These are phyloP conservation scores for Xyliphius kryptos DNA, from an alignment of 2,113 vertebrate genomes.

Conservation along the genomic window DNA sequence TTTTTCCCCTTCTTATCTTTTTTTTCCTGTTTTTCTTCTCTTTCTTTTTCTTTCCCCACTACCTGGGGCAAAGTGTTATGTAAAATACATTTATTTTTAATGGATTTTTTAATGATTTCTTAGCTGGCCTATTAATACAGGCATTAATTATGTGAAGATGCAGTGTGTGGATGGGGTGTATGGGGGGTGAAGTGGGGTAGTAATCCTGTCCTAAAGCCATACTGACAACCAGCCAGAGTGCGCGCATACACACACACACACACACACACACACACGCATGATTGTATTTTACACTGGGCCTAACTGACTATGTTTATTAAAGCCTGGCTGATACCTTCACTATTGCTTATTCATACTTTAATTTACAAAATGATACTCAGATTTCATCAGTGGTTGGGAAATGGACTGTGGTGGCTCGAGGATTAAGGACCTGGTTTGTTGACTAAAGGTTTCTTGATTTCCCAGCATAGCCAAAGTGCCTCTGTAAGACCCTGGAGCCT, in stretches of 20 bases:
- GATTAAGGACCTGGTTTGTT: no score
- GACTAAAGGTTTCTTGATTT: no score
- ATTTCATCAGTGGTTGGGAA: no score
- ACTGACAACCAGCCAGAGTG: conserved; percentile 76
- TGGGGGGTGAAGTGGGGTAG: conserved; percentile 57
- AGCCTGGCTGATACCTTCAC: no score
- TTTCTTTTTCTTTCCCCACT: conserved; percentile 72
- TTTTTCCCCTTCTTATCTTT: conserved; percentile 69
- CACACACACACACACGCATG: conserved; percentile 11
- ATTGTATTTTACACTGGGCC: no score
- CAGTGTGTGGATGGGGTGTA: conserved; percentile 63
- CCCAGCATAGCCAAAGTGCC: no score
- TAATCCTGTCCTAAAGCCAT: conserved; percentile 99
- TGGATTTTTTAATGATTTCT: conserved; percentile 99
- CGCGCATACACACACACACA: conserved; percentile 28
- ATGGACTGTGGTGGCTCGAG: no score
- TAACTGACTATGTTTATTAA: no score
- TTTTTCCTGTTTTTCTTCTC: conserved; percentile 70
- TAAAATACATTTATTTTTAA: conserved; percentile 99
- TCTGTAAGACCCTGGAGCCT: no score
- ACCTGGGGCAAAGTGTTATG: conserved; percentile 99
- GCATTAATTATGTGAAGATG: conserved; percentile 89
- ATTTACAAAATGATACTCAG: no score
- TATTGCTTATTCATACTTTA: no score
- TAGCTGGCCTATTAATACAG: conserved; percentile 99